phyloP scores from a whole-genome alignment of 1,140 invertebrate species.

The Achroia grisella region DNA sequence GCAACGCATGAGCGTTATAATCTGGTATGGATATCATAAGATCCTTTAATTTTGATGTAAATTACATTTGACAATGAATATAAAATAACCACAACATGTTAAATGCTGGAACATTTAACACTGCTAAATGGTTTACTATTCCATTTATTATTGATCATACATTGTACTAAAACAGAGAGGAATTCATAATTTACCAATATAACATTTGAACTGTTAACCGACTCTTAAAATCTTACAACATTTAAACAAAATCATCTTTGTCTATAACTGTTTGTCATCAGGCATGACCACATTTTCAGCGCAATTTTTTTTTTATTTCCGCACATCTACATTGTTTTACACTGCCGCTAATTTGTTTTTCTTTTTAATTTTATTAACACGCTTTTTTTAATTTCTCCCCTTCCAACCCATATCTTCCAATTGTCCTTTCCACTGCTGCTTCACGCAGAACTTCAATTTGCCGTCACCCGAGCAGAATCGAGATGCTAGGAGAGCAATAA shows the following conservation, averaged over 20 bases:
- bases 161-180: too few species aligned
- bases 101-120: too few species aligned
- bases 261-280: slow-evolving; percentile 30
- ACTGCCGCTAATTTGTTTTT: slow-evolving; percentile 47
- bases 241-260: slow-evolving; percentile 12
- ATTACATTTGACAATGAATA: too few species aligned
- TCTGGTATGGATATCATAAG: too few species aligned
- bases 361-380: slow-evolving; percentile 75
- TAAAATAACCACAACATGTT: too few species aligned
- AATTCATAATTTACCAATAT: too few species aligned
- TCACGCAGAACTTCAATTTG: slow-evolving; percentile 65
- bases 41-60: too few species aligned
- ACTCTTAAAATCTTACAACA: not conserved
- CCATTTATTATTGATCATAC: too few species aligned
- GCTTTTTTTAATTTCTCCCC: slow-evolving; percentile 69
- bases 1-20: too few species aligned
- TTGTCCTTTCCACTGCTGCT: slow-evolving; percentile 48
- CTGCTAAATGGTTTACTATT: too few species aligned
- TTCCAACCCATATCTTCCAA: slow-evolving; percentile 41
- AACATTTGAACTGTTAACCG: too few species aligned
- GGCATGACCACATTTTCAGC: slow-evolving; percentile 36
- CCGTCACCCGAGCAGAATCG: slow-evolving; percentile 44
- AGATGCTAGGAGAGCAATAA: slow-evolving; percentile 31
- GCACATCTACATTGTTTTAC: slow-evolving; percentile 26
- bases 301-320: slow-evolving; percentile 14